Base-by-base conservation (phyloP, 2,797 vertebrate genomes). In the Thamnophis elegans region DNA sequence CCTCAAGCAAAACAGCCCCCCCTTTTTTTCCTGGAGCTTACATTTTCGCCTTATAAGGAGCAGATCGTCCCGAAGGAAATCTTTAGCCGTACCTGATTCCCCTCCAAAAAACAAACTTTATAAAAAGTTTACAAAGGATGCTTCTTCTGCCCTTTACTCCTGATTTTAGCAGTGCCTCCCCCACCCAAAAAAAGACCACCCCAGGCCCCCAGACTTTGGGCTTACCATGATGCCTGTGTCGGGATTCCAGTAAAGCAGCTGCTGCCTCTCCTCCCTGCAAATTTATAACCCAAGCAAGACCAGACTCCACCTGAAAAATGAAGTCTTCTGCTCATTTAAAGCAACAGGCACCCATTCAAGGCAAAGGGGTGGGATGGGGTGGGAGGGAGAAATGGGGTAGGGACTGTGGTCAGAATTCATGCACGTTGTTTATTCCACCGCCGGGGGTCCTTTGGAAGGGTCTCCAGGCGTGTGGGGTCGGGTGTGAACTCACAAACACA, bases 241-340 rank as follows among this genome's bases (percentile, higher is more conserved):
- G 28, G 89, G 89, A 88, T 78, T 91, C 86, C 89, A 91, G 86
- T 65, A 82, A 93, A 73, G 88, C 92, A 93, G 92, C 92, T 91
- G 92, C 92, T 62, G 47, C 36, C 47, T 4, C 47, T 47, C 16
- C 89, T 91, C 89, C 85, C 89, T 88, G 89, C 68, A 93, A 91
- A 91, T 93, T 91, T 93, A 93, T 93, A 93, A 88, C 86, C 89
- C 86, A 55, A 55, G 65, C 56, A 88, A 91, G 86, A 28, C 42
- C 47, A 88, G 92, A 93, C 92, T 93, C 92, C 92, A 93, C 92
- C 92, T 93, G 92, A 82, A 93, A 62, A 32, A 85, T 42, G 92
- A 88, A 88, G 25, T 11, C 55, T 58, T 88, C 13, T 2, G 62
- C 56, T 88, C 32, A 62, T 54, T 93, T 93, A 93, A 93, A 93